phyloP scores from a whole-genome alignment of 2,113 vertebrate species.

The Eira barbara region DNA sequence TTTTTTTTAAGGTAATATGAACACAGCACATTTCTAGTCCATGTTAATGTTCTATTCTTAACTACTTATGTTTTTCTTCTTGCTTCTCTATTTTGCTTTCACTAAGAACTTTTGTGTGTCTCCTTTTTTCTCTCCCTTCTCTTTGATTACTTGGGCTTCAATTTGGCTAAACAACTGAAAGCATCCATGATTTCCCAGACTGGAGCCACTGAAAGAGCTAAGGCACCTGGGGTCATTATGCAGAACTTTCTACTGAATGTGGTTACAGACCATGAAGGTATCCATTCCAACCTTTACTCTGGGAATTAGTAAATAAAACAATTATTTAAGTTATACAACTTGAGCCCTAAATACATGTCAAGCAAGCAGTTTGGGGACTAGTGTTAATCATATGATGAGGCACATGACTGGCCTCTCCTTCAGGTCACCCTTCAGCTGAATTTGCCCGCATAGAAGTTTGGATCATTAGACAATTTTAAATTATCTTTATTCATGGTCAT shows the following conservation, averaged over 20 bases:
- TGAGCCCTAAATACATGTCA: not conserved
- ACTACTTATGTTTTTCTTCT: not conserved
- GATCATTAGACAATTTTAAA: constrained; percentile 26
- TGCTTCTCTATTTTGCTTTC: not conserved
- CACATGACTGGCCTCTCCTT: not conserved
- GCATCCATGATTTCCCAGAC: not conserved
- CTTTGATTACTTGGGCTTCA: not conserved
- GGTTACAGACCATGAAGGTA: not conserved
- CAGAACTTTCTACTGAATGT: not conserved
- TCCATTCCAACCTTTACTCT: not conserved
- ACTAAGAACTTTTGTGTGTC: not conserved
- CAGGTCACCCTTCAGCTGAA: not conserved
- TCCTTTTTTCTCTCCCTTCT: not conserved
- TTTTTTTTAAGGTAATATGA: not conserved
- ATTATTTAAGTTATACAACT: not conserved
- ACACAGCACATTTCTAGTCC: not conserved
- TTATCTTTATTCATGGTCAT: not conserved
- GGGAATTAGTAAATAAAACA: not conserved
- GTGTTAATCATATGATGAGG: not conserved
- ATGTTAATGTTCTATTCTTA: not conserved
- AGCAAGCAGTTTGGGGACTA: not conserved
- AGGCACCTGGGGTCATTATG: rapidly evolving
- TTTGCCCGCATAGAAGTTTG: not conserved
- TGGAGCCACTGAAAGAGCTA: not conserved
- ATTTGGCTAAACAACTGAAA: not conserved